Base-by-base conservation (phyloP, 2,888 invertebrate species). In the Drosophila pseudotalamancana region DNA sequence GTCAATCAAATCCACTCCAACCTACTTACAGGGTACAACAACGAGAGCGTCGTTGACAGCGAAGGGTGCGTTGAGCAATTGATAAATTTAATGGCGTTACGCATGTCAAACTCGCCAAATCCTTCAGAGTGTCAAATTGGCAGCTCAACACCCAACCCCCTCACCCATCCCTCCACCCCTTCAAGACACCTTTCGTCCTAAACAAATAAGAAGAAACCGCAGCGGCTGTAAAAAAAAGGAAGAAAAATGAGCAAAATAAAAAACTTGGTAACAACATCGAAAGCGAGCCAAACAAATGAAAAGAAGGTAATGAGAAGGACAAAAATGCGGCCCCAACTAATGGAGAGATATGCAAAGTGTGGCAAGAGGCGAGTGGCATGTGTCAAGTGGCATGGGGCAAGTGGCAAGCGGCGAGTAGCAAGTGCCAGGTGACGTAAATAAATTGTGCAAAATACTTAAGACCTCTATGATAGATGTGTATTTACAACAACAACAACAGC, bases 21-120 rank as follows among this genome's bases (percentile, higher is more conserved):
- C n/a, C 29, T n/a, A 16, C 4, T 29, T 43, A 18, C 12, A 43
- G 43, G 43, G 43, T 43, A 46, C 27, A 12, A 9, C 39, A 21
- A 14, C 34, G 14, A 49, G 32, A 35, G 14, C 19, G n/a, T 19
- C 37, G 49, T 42, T 76, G 62, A 65, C 64, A 61, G 55, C 70
- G 59, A 56, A 57, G 78, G 60, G 63, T 69, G 86, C 65, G 64
- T 67, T 78, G 76, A 74, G 88, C 87, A 87, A 88, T 83, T 83
- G 82, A 88, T 88, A 87, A 84, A 83, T 87, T 83, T 83, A 88
- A 83, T 88, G 82, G 88, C 86, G 87, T 88, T 88, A 87, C 88
- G 88, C 87, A 74, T 88, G 82, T 87, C 82, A 83, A 84, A 65
- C 78, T 65, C 57, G 45, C 63, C 50, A 83, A 88, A 84, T 87